Conservation (phyloP, 1,140 invertebrate species). For the Ladona fulva region DNA sequence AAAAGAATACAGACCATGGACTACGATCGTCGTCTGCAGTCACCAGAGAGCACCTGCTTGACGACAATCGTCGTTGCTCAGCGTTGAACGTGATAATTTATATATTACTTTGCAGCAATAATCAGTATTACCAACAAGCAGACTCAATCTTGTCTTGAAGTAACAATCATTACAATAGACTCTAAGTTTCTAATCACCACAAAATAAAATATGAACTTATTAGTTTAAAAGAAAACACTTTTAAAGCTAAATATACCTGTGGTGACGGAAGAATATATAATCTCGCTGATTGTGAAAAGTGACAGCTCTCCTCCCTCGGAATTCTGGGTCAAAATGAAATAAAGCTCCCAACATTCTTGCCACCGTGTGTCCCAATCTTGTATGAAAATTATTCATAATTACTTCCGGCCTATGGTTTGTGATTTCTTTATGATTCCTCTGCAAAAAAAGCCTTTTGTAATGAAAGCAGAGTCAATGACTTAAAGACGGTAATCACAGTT, state of each 20-base stretch:
- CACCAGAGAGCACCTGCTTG: too few species aligned
- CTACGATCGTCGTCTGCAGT: too few species aligned
- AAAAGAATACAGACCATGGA: too few species aligned
- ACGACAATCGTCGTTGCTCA: too few species aligned
- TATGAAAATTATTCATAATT: conserved; percentile 93
- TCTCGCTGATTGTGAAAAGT: conserved; percentile 99
- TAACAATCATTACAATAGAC: too few species aligned
- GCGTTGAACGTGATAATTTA: too few species aligned
- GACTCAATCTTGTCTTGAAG: too few species aligned
- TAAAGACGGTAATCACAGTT: not conserved
- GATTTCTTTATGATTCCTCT: conserved; percentile 66
- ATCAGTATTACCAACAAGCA: too few species aligned
- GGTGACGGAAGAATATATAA: conserved; percentile 98
- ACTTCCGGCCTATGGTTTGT: conserved; percentile 86
- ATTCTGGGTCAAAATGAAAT: conserved; percentile 94
- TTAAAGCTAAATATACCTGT: conserved; percentile 54
- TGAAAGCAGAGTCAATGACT: not conserved
- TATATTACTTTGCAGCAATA: too few species aligned
- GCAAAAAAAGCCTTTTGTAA: conserved; percentile 26
- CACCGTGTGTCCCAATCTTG: conserved; percentile 80
- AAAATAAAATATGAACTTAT: too few species aligned
- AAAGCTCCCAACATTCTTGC: conserved; percentile 90
- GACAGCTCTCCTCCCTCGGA: conserved; percentile 81
- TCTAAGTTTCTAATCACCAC: too few species aligned
- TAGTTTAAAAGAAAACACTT: conserved; percentile 14